Base-by-base conservation (phyloP, 1,140 invertebrate genomes). In the Pachypeltis micranthus region DNA sequence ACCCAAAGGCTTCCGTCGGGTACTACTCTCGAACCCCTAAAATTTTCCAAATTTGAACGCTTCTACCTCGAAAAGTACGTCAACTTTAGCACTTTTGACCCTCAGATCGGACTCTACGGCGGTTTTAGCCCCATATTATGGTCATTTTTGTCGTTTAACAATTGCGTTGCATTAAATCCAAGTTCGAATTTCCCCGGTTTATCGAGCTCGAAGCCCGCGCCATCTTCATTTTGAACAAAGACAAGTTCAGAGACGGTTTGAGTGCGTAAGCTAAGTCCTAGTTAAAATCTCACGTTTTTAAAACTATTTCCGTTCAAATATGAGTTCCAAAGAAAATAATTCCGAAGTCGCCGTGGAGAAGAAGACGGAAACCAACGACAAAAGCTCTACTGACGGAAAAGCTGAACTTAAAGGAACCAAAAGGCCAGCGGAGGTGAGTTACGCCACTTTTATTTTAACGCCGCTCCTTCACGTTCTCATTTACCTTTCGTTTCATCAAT, bases 301-400 rank as follows among this genome's bases (percentile, higher is more conserved):
- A 57, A 60, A 61, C 60, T 24, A 60, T 56, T 29, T 23, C 21
- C 27, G 47, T n/a, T 24, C 72, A 79, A 83, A 74, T 78, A 89
- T 90, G 87, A 89, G 87, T 83, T 81, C 85, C 76, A 88, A 86
- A 79, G 85, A 87, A 78, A 88, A 87, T 78, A 87, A 86, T 77
- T 78, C 79, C 72, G 86, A 89, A 79, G 86, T 88, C 74, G 85
- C 84, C 67, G 84, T 88, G 63, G 86, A 88, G 75, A 89, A 89
- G 80, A 77, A 80, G 68, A 83, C 81, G 72, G 85, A 85, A 73
- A 70, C 72, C 68, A 87, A 84, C 75, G 85, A 87, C 73, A 87
- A 87, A 78, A 73, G 79, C 67, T 75, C 76, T 63, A 75, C 70
- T 55, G 85, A 88, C 74, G 81, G 82, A 44, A 89, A 90, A 79